A percentile compares a stretch with the other conserved stretches of the same genome.
Conservation (phyloP, 2,888 invertebrate genomes). For the Gasteruption jaculator region DNA sequence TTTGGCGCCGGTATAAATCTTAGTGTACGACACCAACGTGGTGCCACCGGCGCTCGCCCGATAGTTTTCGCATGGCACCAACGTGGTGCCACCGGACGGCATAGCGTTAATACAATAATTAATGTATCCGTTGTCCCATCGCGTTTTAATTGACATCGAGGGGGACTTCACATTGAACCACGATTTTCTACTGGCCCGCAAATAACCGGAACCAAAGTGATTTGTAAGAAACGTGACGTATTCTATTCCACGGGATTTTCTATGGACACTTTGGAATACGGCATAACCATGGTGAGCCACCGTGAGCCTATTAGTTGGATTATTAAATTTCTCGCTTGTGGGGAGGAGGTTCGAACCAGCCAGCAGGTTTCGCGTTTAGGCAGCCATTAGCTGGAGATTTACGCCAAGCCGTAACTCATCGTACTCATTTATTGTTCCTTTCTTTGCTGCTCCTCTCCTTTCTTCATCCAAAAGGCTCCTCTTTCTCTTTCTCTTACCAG, state of each 20-base stretch:
- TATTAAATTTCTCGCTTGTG: conserved; percentile 51
- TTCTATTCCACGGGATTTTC: no score
- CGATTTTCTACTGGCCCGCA: neutral
- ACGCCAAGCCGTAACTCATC: conserved; percentile 51
- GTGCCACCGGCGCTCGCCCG: no score
- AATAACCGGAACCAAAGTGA: conserved; percentile 4
- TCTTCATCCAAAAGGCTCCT: no score
- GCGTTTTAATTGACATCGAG: no score
- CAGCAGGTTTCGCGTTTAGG: conserved; percentile 51
- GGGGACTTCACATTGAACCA: conserved; percentile 22
- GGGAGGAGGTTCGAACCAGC: conserved; percentile 25
- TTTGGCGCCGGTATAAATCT: no score
- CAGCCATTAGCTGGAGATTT: conserved; percentile 51
- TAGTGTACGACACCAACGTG: no score
- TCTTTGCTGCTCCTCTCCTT: conserved; percentile 20
- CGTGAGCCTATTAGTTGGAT: conserved; percentile 49
- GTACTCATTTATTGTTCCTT: conserved; percentile 50
- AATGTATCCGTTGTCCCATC: no score
- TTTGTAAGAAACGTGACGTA: no score
- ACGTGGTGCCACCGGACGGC: no score
- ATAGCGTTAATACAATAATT: no score
- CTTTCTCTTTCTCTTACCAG: conserved; percentile 25
- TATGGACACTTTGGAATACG: no score
- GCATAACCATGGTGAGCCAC: conserved; percentile 43
- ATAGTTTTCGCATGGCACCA: no score